These are phyloP conservation scores for Tachina lurida DNA, from an alignment of 2,888 invertebrate genomes.

Conservation along the genomic window DNA sequence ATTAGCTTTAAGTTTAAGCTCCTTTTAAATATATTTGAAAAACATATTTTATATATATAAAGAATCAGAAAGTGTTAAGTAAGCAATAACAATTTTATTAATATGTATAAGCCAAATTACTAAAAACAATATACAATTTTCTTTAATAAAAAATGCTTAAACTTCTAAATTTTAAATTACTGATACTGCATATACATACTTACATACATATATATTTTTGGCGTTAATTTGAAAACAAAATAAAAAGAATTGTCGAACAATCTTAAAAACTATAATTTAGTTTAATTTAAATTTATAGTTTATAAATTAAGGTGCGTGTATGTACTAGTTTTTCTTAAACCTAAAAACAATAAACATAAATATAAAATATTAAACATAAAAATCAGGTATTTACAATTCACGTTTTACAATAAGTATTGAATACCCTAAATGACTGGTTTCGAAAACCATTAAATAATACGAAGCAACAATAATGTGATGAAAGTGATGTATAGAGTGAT, in stretches of 20 bases:
- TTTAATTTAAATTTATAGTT: constrained; percentile 45
- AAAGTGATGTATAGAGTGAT: constrained; percentile 68
- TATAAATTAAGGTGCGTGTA: constrained; percentile 26
- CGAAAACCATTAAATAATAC: constrained; percentile 34
- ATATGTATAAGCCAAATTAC: constrained; percentile 53
- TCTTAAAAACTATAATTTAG: constrained; percentile 59
- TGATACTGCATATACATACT: neutral
- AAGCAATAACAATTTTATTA: constrained; percentile 79
- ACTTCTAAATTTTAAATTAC: neutral
- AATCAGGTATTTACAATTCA: constrained; percentile 43
- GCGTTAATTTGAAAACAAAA: constrained; percentile 54
- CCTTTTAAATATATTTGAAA: constrained; percentile 14
- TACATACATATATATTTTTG: constrained; percentile 34
- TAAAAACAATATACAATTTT: constrained; percentile 12
- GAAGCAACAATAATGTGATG: constrained; percentile 67
- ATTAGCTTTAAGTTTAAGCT: constrained; percentile 52
- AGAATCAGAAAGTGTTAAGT: constrained; percentile 78
- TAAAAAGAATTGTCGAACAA: constrained; percentile 70
- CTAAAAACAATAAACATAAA: neutral
- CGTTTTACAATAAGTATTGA: constrained; percentile 40
- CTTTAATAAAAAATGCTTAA: constrained; percentile 15
- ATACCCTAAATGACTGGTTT: constrained; percentile 56
- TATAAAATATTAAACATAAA: constrained; percentile 21
- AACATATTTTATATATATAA: constrained; percentile 54
- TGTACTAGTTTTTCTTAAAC: constrained; percentile 10